Percentiles rank a stretch among this genome's conserved stretches.
Conservation (phyloP, 2,797 vertebrate species). For the Notamacropus eugenii region DNA sequence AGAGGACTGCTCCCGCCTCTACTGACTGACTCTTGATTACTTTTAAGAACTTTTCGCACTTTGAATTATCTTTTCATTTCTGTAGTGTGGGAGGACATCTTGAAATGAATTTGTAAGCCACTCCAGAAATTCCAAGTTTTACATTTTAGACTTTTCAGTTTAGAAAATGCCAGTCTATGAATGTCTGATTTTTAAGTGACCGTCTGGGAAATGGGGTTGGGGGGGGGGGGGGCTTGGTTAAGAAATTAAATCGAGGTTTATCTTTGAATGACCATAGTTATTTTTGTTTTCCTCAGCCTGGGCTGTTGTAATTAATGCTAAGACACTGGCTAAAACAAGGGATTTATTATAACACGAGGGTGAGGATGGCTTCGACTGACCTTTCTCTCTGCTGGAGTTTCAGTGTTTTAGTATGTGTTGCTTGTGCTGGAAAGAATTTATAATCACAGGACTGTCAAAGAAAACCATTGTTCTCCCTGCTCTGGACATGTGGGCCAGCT, state of each 20-base stretch:
- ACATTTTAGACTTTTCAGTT: conserved; percentile 68
- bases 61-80: conserved; percentile 44
- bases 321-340: conserved; percentile 84
- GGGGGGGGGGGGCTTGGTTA: neutral
- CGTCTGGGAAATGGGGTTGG: neutral
- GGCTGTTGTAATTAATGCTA: conserved; percentile 82
- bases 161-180: conserved; percentile 69
- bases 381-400: conserved; percentile 88
- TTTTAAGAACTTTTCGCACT: conserved; percentile 28
- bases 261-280: conserved; percentile 82
- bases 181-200: conserved; percentile 71
- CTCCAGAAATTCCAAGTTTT: conserved; percentile 41
- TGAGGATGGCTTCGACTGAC: conserved; percentile 87
- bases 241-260: conserved; percentile 78
- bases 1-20: neutral
- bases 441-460: conserved; percentile 89
- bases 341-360: conserved; percentile 84
- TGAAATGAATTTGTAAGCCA: neutral
- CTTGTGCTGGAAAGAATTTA: conserved; percentile 90
- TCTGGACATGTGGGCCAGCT: conserved; percentile 89
- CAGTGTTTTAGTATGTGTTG: conserved; percentile 88
- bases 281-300: conserved; percentile 81
- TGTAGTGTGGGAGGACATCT: conserved; percentile 16
- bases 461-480: conserved; percentile 88
- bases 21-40: neutral